Percentiles rank a stretch among this genome's conserved stretches.
These are phyloP conservation scores for Indicator maculatus DNA, from an alignment of 2,113 vertebrate species.

Conservation along the genomic window DNA sequence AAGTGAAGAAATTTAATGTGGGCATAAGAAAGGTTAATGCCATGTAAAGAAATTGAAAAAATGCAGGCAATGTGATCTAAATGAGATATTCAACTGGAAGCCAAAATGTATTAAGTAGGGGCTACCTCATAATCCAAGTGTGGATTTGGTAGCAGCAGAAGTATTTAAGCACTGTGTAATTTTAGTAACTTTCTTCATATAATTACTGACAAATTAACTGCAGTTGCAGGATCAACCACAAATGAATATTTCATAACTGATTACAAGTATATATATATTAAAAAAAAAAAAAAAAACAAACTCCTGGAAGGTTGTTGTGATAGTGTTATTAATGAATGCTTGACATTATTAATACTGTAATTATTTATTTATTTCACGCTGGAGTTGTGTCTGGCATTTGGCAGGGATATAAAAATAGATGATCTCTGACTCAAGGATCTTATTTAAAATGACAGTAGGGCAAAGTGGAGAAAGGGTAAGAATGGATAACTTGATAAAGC, in stretches of 20 bases:
- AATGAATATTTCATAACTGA: constrained; percentile 63
- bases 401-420: background rate
- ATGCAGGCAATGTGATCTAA: background rate
- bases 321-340: constrained; percentile 50
- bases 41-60: constrained; percentile 22
- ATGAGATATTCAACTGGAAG: background rate
- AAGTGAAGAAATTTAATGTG: constrained; percentile 27
- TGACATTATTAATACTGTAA: constrained; percentile 46
- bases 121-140: background rate
- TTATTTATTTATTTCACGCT: constrained; percentile 41
- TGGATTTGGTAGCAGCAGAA: background rate
- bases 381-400: background rate
- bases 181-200: constrained; percentile 40
- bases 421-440: background rate
- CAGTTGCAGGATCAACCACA: constrained; percentile 38
- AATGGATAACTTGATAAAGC: constrained; percentile 14
- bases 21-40: background rate
- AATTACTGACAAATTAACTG: constrained; percentile 62
- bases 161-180: constrained; percentile 18
- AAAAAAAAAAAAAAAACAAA: background rate
- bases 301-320: constrained; percentile 33
- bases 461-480: background rate
- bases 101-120: background rate
- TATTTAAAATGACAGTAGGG: constrained; percentile 7
- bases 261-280: background rate